Percentiles rank a stretch among this genome's conserved stretches.
phyloP scores from a whole-genome alignment of 2,888 invertebrate species.

The Tanypteryx hageni region DNA sequence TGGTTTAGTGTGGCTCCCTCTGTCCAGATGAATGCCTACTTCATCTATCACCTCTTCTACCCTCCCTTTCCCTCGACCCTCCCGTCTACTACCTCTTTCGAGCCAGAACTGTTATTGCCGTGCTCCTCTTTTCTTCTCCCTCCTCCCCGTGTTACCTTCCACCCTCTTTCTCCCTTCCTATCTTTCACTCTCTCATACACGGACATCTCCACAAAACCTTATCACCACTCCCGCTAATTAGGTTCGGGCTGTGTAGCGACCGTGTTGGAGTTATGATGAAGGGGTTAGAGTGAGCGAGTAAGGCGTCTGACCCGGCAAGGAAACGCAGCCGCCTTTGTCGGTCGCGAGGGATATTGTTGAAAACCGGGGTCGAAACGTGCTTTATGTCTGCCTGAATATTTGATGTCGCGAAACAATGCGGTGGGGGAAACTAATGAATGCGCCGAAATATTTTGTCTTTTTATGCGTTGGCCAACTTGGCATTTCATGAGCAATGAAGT shows the following conservation, averaged over 20 bases:
- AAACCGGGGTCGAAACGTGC: neutral
- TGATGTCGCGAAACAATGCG: neutral
- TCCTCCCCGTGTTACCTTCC: neutral
- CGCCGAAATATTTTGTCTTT: neutral
- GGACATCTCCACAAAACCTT: neutral
- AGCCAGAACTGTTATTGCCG: too few relatives aligned
- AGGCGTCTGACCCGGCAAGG: conserved; percentile 2
- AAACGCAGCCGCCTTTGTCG: conserved; percentile 5
- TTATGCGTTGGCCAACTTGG: neutral
- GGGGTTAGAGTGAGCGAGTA: neutral
- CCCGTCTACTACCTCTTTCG: too few relatives aligned
- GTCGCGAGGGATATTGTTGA: neutral
- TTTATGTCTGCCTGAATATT: neutral
- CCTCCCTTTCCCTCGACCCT: too few relatives aligned
- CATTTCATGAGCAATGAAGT: neutral
- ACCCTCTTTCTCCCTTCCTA: neutral
- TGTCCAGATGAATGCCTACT: too few relatives aligned
- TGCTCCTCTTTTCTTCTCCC: neutral
- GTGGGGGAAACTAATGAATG: neutral
- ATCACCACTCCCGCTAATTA: conserved; percentile 9
- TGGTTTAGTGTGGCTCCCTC: too few relatives aligned
- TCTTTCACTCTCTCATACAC: neutral
- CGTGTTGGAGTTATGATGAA: neutral
- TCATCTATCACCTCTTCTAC: too few relatives aligned
- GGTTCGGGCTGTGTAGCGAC: neutral